These are phyloP conservation scores for Capromys pilorides DNA, from an alignment of 2,797 vertebrate genomes.

Conservation along the genomic window DNA sequence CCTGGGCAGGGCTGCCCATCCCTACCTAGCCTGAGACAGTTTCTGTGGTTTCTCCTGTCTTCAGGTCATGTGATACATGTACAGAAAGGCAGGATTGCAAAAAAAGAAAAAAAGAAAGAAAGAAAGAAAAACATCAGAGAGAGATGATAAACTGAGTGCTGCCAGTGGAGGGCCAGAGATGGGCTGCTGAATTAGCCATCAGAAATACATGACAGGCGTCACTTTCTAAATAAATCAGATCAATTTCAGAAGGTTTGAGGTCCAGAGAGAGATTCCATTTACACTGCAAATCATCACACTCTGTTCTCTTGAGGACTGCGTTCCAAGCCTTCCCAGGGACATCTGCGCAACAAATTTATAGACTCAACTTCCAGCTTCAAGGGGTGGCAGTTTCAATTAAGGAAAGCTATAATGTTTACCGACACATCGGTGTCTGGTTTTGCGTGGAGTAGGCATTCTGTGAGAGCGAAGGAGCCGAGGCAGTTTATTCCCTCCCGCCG, in stretches of 20 bases:
- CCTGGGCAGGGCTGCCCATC: background rate
- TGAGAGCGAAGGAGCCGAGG: background rate
- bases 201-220: constrained; percentile 8
- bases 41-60: constrained; percentile 15
- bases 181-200: constrained; percentile 63
- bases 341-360: constrained; percentile 66
- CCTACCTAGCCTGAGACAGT: background rate
- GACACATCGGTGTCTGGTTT: constrained; percentile 12
- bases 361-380: constrained; percentile 72
- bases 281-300: constrained; percentile 62
- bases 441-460: constrained; percentile 46
- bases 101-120: background rate
- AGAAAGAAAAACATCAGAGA: background rate
- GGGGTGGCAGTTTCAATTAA: constrained; percentile 74
- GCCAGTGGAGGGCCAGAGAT: constrained; percentile 46
- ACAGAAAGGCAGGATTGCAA: background rate
- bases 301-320: constrained; percentile 61
- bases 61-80: constrained; percentile 22
- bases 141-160: background rate
- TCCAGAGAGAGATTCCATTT: constrained; percentile 70
- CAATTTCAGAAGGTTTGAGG: constrained; percentile 72
- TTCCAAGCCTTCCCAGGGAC: constrained; percentile 65
- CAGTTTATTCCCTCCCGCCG: background rate
- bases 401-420: constrained; percentile 66
- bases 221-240: constrained; percentile 76